These are phyloP conservation scores for Diloba caeruleocephala DNA, from an alignment of 2,888 invertebrate genomes.

Conservation along the genomic window DNA sequence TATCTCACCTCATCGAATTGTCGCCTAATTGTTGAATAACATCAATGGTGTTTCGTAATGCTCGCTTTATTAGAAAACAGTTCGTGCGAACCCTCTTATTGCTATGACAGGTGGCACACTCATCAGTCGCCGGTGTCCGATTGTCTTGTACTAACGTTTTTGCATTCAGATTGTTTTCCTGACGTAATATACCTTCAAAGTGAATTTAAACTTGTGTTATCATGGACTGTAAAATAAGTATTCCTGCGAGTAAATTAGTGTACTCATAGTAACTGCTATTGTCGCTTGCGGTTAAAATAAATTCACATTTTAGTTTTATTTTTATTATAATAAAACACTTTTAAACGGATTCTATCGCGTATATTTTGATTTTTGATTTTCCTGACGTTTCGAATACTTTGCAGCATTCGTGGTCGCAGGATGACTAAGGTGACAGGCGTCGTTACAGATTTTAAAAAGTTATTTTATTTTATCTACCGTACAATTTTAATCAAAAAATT, in stretches of 20 bases:
- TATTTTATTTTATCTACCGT: too few relatives aligned
- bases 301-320: conserved; percentile 42
- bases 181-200: conserved; percentile 59
- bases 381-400: too few relatives aligned
- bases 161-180: conserved; percentile 57
- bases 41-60: conserved; percentile 65
- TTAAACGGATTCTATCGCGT: too few relatives aligned
- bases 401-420: too few relatives aligned
- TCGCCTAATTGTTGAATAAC: conserved; percentile 77
- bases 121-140: conserved; percentile 58
- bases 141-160: conserved; percentile 59
- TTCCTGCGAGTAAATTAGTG: conserved; percentile 32
- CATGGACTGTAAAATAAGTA: conserved; percentile 26
- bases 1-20: conserved; percentile 69
- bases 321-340: too few relatives aligned
- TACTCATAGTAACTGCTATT: conserved; percentile 26
- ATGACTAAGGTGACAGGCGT: too few relatives aligned
- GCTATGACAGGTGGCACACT: conserved; percentile 63
- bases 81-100: conserved; percentile 56
- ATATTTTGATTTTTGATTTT: too few relatives aligned
- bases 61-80: conserved; percentile 58
- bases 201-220: conserved; percentile 28
- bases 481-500: too few relatives aligned
- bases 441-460: too few relatives aligned
- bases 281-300: conserved; percentile 22